Percentiles rank a stretch among this genome's conserved stretches.
phyloP scores from a whole-genome alignment of 2,797 vertebrate genomes.

The Galago senegalensis region DNA sequence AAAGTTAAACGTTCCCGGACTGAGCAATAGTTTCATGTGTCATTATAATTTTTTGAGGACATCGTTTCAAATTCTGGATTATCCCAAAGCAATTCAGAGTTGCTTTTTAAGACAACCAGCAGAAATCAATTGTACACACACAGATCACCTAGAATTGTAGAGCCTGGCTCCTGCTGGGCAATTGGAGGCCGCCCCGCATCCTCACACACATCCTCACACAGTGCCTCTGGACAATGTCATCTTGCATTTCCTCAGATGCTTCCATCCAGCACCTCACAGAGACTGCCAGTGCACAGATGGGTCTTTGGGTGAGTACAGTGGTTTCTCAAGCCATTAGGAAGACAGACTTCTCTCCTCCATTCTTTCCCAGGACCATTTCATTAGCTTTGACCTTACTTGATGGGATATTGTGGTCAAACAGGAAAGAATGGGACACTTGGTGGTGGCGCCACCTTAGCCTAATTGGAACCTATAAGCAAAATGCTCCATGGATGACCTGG shows the following conservation, averaged over 20 bases:
- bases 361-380: background rate
- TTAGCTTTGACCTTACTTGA: background rate
- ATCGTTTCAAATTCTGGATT: conserved; percentile 63
- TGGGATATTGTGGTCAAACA: background rate
- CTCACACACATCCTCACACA: background rate
- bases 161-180: background rate
- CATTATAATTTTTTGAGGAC: background rate
- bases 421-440: background rate
- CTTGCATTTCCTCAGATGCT: background rate
- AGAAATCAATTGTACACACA: background rate
- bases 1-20: conserved; percentile 49
- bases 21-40: conserved; percentile 5
- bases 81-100: conserved; percentile 44
- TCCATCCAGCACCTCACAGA: background rate
- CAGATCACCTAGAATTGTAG: background rate
- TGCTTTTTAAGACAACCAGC: conserved; percentile 67
- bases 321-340: background rate
- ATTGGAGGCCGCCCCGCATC: background rate
- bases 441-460: background rate
- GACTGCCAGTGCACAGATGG: fast-evolving
- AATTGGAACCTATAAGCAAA: background rate
- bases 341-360: background rate
- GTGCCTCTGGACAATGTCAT: background rate
- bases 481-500: background rate
- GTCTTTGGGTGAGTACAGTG: background rate